phyloP scores from a whole-genome alignment of 2,888 invertebrate species.

The Cheilosia variabilis region DNA sequence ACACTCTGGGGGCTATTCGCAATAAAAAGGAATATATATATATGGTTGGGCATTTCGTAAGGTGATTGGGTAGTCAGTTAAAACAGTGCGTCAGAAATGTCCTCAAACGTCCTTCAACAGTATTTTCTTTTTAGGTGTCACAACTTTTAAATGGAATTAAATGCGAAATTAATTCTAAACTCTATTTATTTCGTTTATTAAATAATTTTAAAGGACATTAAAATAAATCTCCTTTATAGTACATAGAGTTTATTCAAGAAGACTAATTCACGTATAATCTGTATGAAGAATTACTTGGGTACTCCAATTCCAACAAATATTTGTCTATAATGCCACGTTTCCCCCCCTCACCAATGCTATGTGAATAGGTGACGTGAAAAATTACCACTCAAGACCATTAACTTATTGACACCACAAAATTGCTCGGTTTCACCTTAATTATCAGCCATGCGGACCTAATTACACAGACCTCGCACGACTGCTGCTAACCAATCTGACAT shows the following conservation, averaged over 20 bases:
- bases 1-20: background rate
- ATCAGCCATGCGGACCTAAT: conserved; percentile 40
- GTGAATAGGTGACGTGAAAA: conserved; percentile 2
- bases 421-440: conserved; percentile 30
- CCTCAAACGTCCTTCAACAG: too few relatives aligned
- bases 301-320: background rate
- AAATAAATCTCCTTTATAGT: too few relatives aligned
- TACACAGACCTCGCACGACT: conserved; percentile 6
- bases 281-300: too few relatives aligned
- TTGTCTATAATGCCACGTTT: background rate
- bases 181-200: too few relatives aligned
- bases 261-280: too few relatives aligned
- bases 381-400: conserved; percentile 18
- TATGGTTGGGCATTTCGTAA: background rate
- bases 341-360: background rate
- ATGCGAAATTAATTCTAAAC: too few relatives aligned
- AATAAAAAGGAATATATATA: background rate
- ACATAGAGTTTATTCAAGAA: too few relatives aligned
- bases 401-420: conserved; percentile 44
- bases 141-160: too few relatives aligned
- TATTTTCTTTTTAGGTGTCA: too few relatives aligned
- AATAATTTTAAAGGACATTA: too few relatives aligned
- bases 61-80: too few relatives aligned
- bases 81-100: too few relatives aligned
- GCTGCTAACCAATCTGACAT: conserved; percentile 4